Evolutionary conservation across 2,113 vertebrate genomes (phyloP).

Genomic region (Trachemys scripta): DNA sequence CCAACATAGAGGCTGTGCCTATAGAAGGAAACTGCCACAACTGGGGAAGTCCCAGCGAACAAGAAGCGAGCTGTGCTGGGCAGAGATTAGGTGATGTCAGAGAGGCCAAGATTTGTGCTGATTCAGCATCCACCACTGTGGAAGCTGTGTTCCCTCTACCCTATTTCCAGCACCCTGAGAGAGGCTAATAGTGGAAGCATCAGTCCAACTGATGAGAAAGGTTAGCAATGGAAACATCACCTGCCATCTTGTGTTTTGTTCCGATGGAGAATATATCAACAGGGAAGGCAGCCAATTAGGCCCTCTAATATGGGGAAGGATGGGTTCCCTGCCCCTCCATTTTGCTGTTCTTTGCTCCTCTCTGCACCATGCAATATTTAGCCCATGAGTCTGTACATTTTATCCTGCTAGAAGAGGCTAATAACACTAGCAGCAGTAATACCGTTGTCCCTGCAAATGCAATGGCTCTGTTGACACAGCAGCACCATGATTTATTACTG

Average conservation of each 20-base stretch:
- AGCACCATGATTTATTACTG: neutral
- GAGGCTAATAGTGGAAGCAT: neutral
- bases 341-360: neutral
- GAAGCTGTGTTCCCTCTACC: neutral
- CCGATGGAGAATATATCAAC: neutral
- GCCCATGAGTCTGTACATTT: neutral
- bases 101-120: neutral
- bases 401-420: neutral
- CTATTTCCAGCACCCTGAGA: neutral
- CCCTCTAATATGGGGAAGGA: neutral
- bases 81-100: neutral
- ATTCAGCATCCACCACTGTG: neutral
- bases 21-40: neutral
- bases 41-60: neutral
- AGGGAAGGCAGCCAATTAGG: neutral
- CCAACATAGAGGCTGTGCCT: neutral
- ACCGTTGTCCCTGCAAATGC: neutral
- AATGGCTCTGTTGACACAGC: neutral
- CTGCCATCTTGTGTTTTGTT: neutral
- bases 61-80: neutral
- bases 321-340: neutral
- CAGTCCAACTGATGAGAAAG: neutral
- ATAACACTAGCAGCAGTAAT: neutral
- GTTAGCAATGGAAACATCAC: neutral
- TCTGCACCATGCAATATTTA: neutral